Conservation (phyloP, 2,113 vertebrate genomes). For the Clupea harengus region DNA sequence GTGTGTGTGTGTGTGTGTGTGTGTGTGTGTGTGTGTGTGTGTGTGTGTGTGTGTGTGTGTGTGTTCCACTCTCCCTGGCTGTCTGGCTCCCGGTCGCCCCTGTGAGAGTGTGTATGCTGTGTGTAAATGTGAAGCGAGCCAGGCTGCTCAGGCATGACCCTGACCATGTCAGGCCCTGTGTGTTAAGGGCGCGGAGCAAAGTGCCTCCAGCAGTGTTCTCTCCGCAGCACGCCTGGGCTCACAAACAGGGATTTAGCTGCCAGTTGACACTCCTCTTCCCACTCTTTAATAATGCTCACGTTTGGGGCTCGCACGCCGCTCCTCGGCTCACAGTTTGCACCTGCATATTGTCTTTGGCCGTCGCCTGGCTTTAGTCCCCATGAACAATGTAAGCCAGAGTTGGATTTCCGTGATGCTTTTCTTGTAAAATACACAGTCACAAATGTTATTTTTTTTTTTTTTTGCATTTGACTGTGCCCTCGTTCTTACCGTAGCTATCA, state of each 20-base stretch:
- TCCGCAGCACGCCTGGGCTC: conserved; percentile 43
- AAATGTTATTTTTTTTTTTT: neutral
- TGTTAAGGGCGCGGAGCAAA: conserved; percentile 69
- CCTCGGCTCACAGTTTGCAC: conserved; percentile 9
- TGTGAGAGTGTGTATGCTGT: conserved; percentile 62
- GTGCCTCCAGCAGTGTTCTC: conserved; percentile 71
- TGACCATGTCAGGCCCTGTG: conserved; percentile 73
- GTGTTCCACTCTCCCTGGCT: conserved; percentile 65
- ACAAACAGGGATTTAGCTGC: conserved; percentile 56
- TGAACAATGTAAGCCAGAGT: conserved; percentile 4
- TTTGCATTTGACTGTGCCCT: neutral
- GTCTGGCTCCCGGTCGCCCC: conserved; percentile 73
- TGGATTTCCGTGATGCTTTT: neutral
- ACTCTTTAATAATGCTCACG: conserved; percentile 43
- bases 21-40: conserved; percentile 68
- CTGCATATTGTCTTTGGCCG: conserved; percentile 1
- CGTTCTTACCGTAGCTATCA: neutral
- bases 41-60: conserved; percentile 67
- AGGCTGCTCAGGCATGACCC: conserved; percentile 74
- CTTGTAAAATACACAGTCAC: neutral
- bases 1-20: neutral
- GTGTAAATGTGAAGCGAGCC: conserved; percentile 71
- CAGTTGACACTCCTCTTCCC: conserved; percentile 44
- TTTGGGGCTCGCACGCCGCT: neutral
- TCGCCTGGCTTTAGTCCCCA: neutral